Evolutionary conservation across 2,888 invertebrate species (phyloP).

Genomic region (Therioaphis trifolii): DNA sequence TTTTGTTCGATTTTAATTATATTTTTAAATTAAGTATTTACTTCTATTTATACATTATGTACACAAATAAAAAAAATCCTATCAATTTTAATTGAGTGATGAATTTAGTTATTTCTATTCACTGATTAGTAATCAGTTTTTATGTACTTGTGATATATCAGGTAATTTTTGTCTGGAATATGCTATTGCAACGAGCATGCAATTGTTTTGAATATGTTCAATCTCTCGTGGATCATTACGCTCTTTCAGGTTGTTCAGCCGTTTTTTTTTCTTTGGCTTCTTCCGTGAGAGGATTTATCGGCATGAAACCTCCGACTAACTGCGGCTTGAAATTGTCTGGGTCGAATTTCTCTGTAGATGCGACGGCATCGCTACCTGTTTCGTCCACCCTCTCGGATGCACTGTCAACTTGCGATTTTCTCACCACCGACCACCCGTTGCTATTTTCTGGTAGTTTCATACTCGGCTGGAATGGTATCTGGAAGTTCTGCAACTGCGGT

Average conservation of each 20-base stretch:
- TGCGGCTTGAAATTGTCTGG: conserved; percentile 78
- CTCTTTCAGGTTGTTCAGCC: conserved; percentile 31
- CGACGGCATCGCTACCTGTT: background rate
- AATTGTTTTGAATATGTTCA: background rate
- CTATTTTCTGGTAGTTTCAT: conserved; percentile 71
- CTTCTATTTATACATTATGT: conserved; percentile 46
- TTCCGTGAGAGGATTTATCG: conserved; percentile 69
- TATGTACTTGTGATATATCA: background rate
- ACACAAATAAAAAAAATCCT: conserved; percentile 10
- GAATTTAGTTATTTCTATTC: background rate
- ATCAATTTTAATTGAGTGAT: background rate
- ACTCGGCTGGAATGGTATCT: conserved; percentile 79
- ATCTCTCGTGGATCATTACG: background rate
- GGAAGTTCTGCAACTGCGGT: conserved; percentile 72
- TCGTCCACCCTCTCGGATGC: conserved; percentile 52
- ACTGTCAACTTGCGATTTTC: conserved; percentile 61
- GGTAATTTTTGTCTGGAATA: background rate
- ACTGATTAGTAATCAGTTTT: background rate
- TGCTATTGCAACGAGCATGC: background rate
- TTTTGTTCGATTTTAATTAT: background rate
- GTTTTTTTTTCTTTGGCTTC: conserved; percentile 64
- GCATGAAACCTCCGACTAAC: conserved; percentile 77
- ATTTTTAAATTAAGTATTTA: conserved; percentile 27
- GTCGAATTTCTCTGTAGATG: conserved; percentile 70
- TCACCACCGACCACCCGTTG: conserved; percentile 66